Base-by-base conservation (phyloP, 2,888 invertebrate species). In the Rhimphoctona megacephalus region DNA sequence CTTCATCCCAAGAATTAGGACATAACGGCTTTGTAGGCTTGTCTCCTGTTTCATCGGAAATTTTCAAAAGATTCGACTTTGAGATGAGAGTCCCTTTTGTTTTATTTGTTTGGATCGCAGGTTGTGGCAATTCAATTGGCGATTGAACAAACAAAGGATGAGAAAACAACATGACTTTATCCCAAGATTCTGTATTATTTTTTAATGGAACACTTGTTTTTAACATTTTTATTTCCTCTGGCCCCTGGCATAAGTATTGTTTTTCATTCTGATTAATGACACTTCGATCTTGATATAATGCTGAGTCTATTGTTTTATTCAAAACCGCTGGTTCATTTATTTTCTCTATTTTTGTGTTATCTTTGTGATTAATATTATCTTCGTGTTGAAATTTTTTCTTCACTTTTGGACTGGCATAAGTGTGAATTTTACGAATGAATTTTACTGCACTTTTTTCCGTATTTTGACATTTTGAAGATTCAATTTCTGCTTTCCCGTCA, bases 41-140 rank as follows among this genome's bases (percentile, higher is more conserved):
- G n/a, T 52, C 43, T 39, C 25, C 72, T 66, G 49, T 78, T 43
- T 17, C 30, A 5, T 17, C 7, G 19, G 14, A 2, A 36, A 22
- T 49, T 30, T 78, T 39, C 22, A 11, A 33, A 19, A 33, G 54
- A 54, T 81, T 73, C 9, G 81, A 74, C 22, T 81, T 46, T 17
- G 66, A 33, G 43, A 57, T 70, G 19, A 17, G 9, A 69, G 33
- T n/a, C 22, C 70, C 17, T 17, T 72, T 30, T 22, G 33, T n/a
- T 36, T n/a, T 36, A 11, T 72, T 54, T n/a, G 33, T 9, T 30
- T 61, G 6, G 7, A 39, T 22, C n/a, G 33, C 36, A n/a, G 39
- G 5, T n/a, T n/a, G 3, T 3, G 33, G 61, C 2, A 14, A 52
- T 33, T 85, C 25, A 2, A 36, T 57, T n/a, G 76, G 11, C 46